Evolutionary conservation across 2,888 invertebrate genomes (phyloP).

Genomic region (Ashinkailepas kermadecensis): DNA sequence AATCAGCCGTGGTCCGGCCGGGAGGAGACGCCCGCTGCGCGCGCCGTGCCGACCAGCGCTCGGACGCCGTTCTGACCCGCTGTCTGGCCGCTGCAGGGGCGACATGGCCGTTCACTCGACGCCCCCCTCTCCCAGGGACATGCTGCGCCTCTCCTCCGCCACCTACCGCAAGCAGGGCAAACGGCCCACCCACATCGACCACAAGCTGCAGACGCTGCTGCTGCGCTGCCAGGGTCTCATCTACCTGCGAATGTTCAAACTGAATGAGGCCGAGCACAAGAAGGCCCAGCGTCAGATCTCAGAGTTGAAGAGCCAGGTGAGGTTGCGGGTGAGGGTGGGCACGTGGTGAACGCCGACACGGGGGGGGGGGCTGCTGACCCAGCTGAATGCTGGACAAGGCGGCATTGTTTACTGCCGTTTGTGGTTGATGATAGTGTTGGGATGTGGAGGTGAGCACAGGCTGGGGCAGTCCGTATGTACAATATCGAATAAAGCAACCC

Average conservation of each 20-base stretch:
- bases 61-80: neutral
- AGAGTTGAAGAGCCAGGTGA: neutral
- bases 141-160: constrained; percentile 17
- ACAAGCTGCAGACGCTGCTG: constrained; percentile 23
- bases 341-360: no score
- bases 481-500: no score
- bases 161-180: constrained; percentile 18
- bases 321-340: neutral
- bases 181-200: constrained; percentile 14
- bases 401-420: no score
- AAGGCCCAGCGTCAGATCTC: constrained; percentile 3
- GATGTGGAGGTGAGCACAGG: no score
- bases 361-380: no score
- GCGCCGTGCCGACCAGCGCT: no score
- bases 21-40: no score
- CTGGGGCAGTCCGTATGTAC: no score
- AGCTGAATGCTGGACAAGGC: no score
- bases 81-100: neutral
- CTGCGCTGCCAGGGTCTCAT: constrained; percentile 23
- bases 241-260: constrained; percentile 15
- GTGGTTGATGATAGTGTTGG: no score
- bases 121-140: neutral
- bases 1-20: no score
- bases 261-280: neutral
- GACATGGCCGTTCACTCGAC: neutral